Percentiles rank a stretch among this genome's conserved stretches.
Evolutionary conservation across 2,888 invertebrate species (phyloP).

Genomic region (Xylota segnis): DNA sequence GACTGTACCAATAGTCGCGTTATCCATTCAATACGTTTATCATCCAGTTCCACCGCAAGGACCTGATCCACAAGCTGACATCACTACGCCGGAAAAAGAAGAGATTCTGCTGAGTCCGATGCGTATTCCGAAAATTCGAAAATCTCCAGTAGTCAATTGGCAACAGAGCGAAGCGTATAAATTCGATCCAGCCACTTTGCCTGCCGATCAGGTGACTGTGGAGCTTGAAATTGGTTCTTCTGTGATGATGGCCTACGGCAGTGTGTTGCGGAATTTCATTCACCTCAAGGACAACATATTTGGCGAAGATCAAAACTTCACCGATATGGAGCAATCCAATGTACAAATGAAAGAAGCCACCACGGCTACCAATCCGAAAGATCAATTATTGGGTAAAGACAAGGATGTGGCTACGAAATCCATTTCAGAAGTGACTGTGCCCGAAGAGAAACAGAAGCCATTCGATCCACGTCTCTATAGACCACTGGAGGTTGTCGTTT

Average conservation of each 20-base stretch:
- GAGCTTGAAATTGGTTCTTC: slow-evolving; percentile 98
- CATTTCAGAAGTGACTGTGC: slow-evolving; percentile 83
- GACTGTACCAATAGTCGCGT: slow-evolving; percentile 96
- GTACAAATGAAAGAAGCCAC: slow-evolving; percentile 84
- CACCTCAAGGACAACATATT: slow-evolving; percentile 98
- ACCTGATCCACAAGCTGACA: slow-evolving; percentile 95
- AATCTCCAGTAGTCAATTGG: slow-evolving; percentile 90
- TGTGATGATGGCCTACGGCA: slow-evolving; percentile 95
- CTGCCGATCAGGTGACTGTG: slow-evolving; percentile 95
- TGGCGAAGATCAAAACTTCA: slow-evolving; percentile 97
- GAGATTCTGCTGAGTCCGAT: slow-evolving; percentile 96
- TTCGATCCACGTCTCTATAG: slow-evolving; percentile 96
- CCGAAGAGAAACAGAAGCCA: slow-evolving; percentile 88
- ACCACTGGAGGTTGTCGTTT: slow-evolving; percentile 95
- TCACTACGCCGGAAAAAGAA: slow-evolving; percentile 97
- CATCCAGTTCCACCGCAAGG: slow-evolving; percentile 96
- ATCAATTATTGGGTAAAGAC: slow-evolving; percentile 79
- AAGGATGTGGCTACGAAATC: slow-evolving; percentile 83
- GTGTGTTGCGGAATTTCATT: slow-evolving; percentile 94
- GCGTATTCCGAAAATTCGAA: slow-evolving; percentile 92
- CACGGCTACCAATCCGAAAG: slow-evolving; percentile 84
- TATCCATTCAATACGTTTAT: slow-evolving; percentile 95
- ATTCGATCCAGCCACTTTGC: slow-evolving; percentile 94
- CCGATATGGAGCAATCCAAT: slow-evolving; percentile 93
- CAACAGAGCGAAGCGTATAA: slow-evolving; percentile 88